Evolutionary conservation across 2,888 invertebrate genomes (phyloP).

Genomic region (Alloplasta piceator): DNA sequence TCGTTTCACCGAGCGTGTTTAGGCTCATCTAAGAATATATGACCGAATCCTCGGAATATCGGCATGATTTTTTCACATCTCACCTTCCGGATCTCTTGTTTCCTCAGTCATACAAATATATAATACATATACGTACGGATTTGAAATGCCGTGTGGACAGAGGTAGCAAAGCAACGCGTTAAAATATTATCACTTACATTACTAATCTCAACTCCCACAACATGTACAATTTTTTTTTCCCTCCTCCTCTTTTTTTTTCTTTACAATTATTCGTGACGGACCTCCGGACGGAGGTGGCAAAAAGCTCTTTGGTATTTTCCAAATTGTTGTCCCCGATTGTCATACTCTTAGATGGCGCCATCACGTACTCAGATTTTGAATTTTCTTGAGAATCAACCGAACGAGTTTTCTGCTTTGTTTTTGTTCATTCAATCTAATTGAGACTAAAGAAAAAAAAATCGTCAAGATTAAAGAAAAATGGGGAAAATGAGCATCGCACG

Average conservation of each 20-base stretch:
- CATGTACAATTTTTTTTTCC: slow-evolving; percentile 38
- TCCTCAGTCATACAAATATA: too few species aligned
- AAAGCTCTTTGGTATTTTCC: slow-evolving; percentile 47
- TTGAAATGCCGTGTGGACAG: slow-evolving; percentile 38
- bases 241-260: slow-evolving; percentile 5
- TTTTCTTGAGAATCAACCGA: slow-evolving; percentile 44
- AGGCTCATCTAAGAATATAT: slow-evolving; percentile 58
- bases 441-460: slow-evolving; percentile 20
- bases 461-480: background rate
- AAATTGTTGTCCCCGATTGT: slow-evolving; percentile 56
- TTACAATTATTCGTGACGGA: slow-evolving; percentile 29
- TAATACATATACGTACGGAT: background rate
- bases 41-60: background rate
- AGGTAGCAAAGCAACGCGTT: slow-evolving; percentile 53
- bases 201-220: slow-evolving; percentile 20
- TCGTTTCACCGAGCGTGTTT: slow-evolving; percentile 40
- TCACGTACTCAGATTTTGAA: slow-evolving; percentile 18
- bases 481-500: background rate
- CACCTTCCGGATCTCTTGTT: too few species aligned
- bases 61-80: too few species aligned
- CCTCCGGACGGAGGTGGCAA: slow-evolving; percentile 22
- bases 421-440: slow-evolving; percentile 35
- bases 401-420: slow-evolving; percentile 32
- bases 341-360: slow-evolving; percentile 54
- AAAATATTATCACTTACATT: slow-evolving; percentile 38